Evolutionary conservation across 2,113 vertebrate species (phyloP), one percentile per base, ranked within the genome.

Genomic region (Alligator mississippiensis): DNA sequence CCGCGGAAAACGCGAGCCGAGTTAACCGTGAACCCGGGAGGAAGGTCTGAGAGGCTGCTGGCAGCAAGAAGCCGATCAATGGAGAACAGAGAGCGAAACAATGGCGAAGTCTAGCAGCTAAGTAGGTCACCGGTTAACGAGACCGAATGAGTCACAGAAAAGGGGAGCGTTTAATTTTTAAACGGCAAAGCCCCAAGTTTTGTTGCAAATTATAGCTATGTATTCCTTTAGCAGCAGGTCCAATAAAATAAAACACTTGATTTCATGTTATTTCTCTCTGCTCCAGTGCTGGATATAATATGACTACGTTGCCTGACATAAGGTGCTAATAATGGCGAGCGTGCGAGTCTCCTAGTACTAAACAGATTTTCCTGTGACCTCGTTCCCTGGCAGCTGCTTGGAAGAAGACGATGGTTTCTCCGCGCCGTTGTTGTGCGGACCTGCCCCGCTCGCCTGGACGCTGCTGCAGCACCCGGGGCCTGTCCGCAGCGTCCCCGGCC

Each of bases 21-120:
- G 95, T 93, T 89, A 94, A 94, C 95, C 64, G 84, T 92, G 97
- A 95, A 87, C 93, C 95, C 93, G 84, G 92, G 96, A 96, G 88
- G 92, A 96, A 96, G 93, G 92, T 91, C 92, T 95, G 95, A 89
- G 95, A 89, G 57, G 93, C 88, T 82, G 91, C 95, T 97, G 30
- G 91, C 94, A 97, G 95, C 94, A 96, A 94, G 96, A 93, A 86
- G 77, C 84, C 97, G 96, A 97, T 98, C 97, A 97, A 95, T 96
- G 1, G 84, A 82, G 95, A 92, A 28, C 60, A 47, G 88, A 54
- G 90, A 88, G 89, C 84, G 94, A 96, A 96, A 95, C 93, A 93
- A 80, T 86, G 91, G 87, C 1, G 82, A 47, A 84, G 93, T 88
- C 85, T 84, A 61, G 84, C 81, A 83, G 96, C 81, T 85, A 97